phyloP scores from a whole-genome alignment of 1,140 invertebrate species.

The Megalopta genalis region DNA sequence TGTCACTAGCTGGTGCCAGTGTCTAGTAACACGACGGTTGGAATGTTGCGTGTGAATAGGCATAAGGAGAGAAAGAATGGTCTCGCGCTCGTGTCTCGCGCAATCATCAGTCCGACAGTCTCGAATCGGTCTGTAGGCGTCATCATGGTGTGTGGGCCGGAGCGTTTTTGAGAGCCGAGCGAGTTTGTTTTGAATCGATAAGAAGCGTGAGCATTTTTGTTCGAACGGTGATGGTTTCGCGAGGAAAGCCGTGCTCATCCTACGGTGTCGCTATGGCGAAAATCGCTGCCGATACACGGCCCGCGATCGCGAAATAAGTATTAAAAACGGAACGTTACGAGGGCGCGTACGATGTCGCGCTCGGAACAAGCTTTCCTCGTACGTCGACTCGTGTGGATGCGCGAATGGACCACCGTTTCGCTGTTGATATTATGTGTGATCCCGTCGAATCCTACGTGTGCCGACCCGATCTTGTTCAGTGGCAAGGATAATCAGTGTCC shows the following conservation, averaged over 20 bases:
- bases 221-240: constrained; percentile 59
- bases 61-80: constrained; percentile 17
- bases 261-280: constrained; percentile 46
- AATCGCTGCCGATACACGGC: constrained; percentile 19
- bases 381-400: constrained; percentile 21
- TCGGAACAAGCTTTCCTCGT: constrained; percentile 28
- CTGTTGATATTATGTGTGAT: constrained; percentile 17
- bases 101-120: constrained; percentile 33
- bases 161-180: constrained; percentile 47
- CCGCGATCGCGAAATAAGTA: constrained; percentile 45
- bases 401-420: constrained; percentile 1
- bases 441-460: constrained; percentile 17
- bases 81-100: constrained; percentile 6
- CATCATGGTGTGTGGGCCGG: constrained; percentile 62
- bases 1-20: constrained; percentile 11
- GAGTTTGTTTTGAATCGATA: constrained; percentile 68
- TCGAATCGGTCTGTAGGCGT: constrained; percentile 58
- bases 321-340: constrained; percentile 34
- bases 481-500: constrained; percentile 68
- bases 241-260: constrained; percentile 38
- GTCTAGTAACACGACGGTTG: constrained; percentile 13
- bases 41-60: constrained; percentile 3
- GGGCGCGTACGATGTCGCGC: constrained; percentile 45
- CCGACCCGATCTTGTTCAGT: constrained; percentile 6
- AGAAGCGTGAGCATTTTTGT: constrained; percentile 45